Evolutionary conservation across 2,797 vertebrate genomes (phyloP).

Genomic region (Enteromius viviparus): DNA sequence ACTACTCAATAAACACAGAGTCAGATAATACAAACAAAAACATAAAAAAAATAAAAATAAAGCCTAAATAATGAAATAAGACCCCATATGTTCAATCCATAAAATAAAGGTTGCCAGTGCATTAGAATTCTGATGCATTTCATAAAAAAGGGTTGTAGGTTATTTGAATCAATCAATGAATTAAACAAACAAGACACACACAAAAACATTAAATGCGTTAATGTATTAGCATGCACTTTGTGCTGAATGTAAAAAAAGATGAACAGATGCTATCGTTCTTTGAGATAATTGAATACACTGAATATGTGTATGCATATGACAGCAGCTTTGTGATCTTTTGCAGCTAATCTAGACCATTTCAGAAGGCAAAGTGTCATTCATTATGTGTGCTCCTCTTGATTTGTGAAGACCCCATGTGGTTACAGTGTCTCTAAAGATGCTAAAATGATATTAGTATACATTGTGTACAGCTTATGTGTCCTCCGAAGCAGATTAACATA

Average conservation of each 20-base stretch:
- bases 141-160: not conserved
- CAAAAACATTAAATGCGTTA: not conserved
- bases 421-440: not conserved
- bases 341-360: not conserved
- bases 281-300: not conserved
- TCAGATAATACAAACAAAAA: constrained; percentile 6
- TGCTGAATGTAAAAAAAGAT: not conserved
- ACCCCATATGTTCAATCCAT: constrained; percentile 10
- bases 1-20: constrained; percentile 12
- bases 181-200: not conserved
- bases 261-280: constrained; percentile 8
- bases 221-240: not conserved
- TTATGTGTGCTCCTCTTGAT: not conserved
- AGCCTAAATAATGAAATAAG: not conserved
- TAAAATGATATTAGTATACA: not conserved
- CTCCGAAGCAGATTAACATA: not conserved
- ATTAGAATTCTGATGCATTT: constrained; percentile 1
- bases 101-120: not conserved
- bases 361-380: not conserved
- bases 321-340: constrained; percentile 8
- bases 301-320: not conserved
- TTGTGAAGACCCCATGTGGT: not conserved
- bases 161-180: constrained; percentile 13
- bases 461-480: not conserved
- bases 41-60: not conserved